phyloP scores from a whole-genome alignment of 2,113 vertebrate species.

The Lasiurus cinereus region DNA sequence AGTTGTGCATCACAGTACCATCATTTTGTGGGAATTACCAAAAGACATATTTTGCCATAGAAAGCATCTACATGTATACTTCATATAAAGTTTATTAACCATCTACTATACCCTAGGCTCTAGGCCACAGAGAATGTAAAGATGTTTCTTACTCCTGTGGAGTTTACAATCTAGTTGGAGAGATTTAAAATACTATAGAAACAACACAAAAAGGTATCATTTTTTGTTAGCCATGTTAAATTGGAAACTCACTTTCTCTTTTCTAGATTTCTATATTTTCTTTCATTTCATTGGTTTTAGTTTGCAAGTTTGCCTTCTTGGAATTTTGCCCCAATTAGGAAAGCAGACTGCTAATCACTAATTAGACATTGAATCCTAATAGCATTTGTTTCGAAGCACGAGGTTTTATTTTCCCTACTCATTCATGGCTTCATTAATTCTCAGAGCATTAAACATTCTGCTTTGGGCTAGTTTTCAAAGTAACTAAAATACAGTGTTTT shows the following conservation, averaged over 20 bases:
- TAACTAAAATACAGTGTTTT: not conserved
- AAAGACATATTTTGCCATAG: not conserved
- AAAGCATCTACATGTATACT: not conserved
- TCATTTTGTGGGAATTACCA: not conserved
- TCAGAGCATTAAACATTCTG: constrained; percentile 10
- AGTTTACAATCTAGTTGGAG: not conserved
- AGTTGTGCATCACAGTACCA: constrained; percentile 2
- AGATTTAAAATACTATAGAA: not conserved
- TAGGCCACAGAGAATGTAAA: not conserved
- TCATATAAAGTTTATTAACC: not conserved
- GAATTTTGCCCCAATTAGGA: not conserved
- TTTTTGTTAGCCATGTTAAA: not conserved
- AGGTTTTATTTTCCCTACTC: not conserved
- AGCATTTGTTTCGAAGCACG: not conserved
- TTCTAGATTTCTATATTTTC: not conserved
- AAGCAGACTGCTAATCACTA: not conserved
- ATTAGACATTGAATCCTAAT: not conserved
- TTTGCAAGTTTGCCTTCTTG: constrained; percentile 36
- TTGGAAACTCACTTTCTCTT: constrained; percentile 10
- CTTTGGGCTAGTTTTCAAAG: not conserved
- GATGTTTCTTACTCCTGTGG: not conserved
- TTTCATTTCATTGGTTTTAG: not conserved
- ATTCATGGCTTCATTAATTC: not conserved
- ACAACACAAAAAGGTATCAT: not conserved
- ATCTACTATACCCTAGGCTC: not conserved